Base-by-base conservation (phyloP, 2,797 vertebrate genomes). In the Salmo trutta region DNA sequence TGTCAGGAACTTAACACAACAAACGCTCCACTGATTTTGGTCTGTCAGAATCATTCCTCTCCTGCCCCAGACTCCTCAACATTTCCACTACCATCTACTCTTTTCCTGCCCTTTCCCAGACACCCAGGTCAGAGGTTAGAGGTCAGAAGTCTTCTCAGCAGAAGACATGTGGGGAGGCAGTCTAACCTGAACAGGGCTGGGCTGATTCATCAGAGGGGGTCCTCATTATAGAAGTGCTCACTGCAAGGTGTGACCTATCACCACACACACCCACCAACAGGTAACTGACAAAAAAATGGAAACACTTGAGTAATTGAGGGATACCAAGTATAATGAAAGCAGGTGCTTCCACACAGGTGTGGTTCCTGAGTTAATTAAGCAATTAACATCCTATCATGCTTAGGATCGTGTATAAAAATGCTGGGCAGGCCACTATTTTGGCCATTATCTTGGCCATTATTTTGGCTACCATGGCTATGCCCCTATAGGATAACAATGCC, bases 151-250 rank as follows among this genome's bases (percentile, higher is more conserved):
- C 62, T 66, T 53, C 36, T 31, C 62, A 14, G 17, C 10, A 67
- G 64, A 17, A 47, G 36, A 27, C 36, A 14, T 6, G 0, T 29
- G 65, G 52, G 15, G 21, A 56, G 19, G 41, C 41, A 47, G 16
- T 51, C 15, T 79, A 5, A 77, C 64, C 68, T 78, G 56, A 51
- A 73, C 41, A 64, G 24, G 66, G 62, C 27, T 79, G 36, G 17
- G 64, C 51, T 75, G 27, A 71, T 78, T 74, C 59, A 75, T 79
- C 78, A 33, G 67, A 21, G 73, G 41, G 75, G 68, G 47, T 31
- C 53, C 79, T 86, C 80, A 84, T 86, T 87, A 86, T 47, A 53
- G 36, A 75, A 53, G 19, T 77, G 29, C 21, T 69, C 59, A 15
- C 69, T 47, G 21, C n/a, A 2, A 54, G 27, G n/a, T 19, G 41